These are phyloP conservation scores for Pentalonia nigronervosa DNA, from an alignment of 1,140 invertebrate genomes.

Conservation along the genomic window DNA sequence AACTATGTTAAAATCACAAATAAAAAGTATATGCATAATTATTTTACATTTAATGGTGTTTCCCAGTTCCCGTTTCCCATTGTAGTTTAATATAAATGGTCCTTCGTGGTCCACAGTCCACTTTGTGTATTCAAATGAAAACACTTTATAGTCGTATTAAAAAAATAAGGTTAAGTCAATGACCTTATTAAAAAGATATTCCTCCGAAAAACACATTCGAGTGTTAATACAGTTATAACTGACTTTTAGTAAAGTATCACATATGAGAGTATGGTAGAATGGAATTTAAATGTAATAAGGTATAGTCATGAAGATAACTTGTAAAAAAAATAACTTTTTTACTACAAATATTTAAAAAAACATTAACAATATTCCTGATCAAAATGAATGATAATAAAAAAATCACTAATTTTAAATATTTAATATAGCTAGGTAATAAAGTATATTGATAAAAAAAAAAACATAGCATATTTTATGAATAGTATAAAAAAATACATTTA, in stretches of 20 bases:
- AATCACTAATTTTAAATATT: no score
- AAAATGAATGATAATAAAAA: background rate
- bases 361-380: background rate
- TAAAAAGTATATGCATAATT: background rate
- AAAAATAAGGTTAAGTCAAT: background rate
- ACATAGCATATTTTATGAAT: no score
- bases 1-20: background rate
- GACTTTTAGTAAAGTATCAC: background rate
- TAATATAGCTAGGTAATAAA: no score
- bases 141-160: background rate
- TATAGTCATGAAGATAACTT: no score
- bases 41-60: background rate
- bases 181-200: slow-evolving; percentile 38
- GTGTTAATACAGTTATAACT: background rate
- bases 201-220: background rate
- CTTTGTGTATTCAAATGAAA: background rate
- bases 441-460: no score
- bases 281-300: background rate
- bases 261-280: background rate
- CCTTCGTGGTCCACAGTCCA: background rate
- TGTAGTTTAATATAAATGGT: background rate
- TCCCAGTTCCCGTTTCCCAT: background rate
- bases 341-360: background rate
- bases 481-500: no score
- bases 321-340: background rate